Conservation (phyloP, 2,797 vertebrate species). For the Linurgus olivaceus region DNA sequence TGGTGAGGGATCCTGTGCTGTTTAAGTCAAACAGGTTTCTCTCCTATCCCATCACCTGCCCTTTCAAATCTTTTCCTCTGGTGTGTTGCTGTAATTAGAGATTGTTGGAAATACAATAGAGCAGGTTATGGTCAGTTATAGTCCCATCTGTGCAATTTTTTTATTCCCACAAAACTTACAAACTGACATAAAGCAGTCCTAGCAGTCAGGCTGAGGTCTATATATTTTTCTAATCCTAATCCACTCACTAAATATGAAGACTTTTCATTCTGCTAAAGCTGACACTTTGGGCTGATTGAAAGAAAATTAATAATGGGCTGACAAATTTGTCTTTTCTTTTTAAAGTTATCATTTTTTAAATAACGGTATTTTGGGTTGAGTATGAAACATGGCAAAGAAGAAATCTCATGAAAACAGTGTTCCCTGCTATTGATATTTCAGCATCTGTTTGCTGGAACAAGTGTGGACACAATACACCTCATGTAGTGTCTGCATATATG, state of each 20-base stretch:
- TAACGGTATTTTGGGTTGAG: constrained; percentile 58
- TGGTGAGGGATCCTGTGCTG: constrained; percentile 93
- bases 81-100: constrained; percentile 91
- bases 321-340: constrained; percentile 51
- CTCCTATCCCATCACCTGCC: constrained; percentile 97
- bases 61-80: constrained; percentile 80
- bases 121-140: constrained; percentile 89
- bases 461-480: background rate
- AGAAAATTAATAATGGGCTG: constrained; percentile 66
- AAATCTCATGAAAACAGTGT: constrained; percentile 31
- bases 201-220: constrained; percentile 36
- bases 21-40: constrained; percentile 94
- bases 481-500: too few species aligned
- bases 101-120: constrained; percentile 94
- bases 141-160: constrained; percentile 93
- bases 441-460: background rate
- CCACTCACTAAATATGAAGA: constrained; percentile 16
- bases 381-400: constrained; percentile 64
- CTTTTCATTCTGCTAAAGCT: constrained; percentile 15
- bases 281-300: constrained; percentile 44
- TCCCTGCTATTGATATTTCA: constrained; percentile 53
- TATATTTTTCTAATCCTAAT: constrained; percentile 52
- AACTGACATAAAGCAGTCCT: constrained; percentile 34
- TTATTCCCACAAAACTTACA: constrained; percentile 79
- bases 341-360: background rate